Conservation (phyloP, 2,113 vertebrate genomes). For the Phoxinus phoxinus region DNA sequence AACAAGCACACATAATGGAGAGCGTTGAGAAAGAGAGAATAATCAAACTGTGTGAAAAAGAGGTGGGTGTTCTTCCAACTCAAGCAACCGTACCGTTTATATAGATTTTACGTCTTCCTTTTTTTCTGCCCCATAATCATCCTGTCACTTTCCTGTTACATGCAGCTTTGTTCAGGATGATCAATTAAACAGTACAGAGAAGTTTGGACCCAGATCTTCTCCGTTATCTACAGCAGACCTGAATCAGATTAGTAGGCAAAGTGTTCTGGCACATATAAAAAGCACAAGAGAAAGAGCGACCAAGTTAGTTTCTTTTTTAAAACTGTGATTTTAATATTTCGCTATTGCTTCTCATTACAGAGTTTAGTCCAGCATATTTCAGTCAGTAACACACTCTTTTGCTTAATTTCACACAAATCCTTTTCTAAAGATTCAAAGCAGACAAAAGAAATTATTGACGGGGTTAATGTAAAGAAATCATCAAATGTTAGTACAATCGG, state of each 20-base stretch:
- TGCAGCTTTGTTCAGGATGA: slow-evolving; percentile 2
- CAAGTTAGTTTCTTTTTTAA: slow-evolving; percentile 84
- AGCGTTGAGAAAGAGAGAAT: slow-evolving; percentile 38
- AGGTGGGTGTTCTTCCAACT: background rate
- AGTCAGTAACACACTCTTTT: slow-evolving; percentile 83
- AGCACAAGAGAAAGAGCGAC: slow-evolving; percentile 78
- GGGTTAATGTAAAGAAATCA: slow-evolving; percentile 96
- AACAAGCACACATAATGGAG: slow-evolving; percentile 31
- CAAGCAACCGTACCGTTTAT: background rate
- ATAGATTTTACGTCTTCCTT: background rate
- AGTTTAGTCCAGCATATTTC: slow-evolving; percentile 74
- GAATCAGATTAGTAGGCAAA: slow-evolving; percentile 91
- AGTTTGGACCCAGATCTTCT: background rate
- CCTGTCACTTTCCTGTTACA: slow-evolving; percentile 15
- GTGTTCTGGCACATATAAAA: slow-evolving; percentile 82
- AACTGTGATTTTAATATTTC: slow-evolving; percentile 83
- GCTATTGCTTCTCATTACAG: slow-evolving; percentile 75
- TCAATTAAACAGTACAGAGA: slow-evolving; percentile 9
- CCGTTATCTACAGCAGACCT: slow-evolving; percentile 57
- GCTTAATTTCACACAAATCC: slow-evolving; percentile 74
- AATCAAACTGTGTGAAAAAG: slow-evolving; percentile 20
- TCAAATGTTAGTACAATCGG: slow-evolving; percentile 96
- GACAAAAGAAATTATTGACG: slow-evolving; percentile 80
- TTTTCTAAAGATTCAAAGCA: slow-evolving; percentile 81
- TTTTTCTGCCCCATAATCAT: slow-evolving; percentile 2